Evolutionary conservation across 1,140 invertebrate genomes (phyloP).

Genomic region (Eupristina koningsbergeri): DNA sequence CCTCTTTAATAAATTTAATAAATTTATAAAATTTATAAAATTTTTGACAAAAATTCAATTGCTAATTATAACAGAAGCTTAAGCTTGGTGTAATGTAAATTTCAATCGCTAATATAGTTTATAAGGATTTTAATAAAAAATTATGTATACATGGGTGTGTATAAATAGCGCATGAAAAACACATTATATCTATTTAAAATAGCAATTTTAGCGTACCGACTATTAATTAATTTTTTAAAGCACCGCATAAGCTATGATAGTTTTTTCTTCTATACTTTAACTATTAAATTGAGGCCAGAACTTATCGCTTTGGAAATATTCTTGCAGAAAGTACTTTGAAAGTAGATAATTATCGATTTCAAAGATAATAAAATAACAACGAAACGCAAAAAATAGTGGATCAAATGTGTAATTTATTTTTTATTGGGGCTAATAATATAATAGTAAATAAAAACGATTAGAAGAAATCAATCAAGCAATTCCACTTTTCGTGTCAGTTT

Average conservation of each 20-base stretch:
- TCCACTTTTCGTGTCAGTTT: too few species aligned
- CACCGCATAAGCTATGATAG: neutral
- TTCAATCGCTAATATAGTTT: too few species aligned
- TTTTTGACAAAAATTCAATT: too few species aligned
- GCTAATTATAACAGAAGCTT: too few species aligned
- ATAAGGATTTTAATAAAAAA: too few species aligned
- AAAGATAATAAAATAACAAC: neutral
- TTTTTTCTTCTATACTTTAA: neutral
- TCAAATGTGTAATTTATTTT: neutral
- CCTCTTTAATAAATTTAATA: too few species aligned
- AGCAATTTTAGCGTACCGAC: too few species aligned
- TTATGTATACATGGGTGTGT: too few species aligned
- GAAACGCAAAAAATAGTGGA: neutral
- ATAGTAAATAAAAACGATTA: neutral
- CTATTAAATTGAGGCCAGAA: neutral
- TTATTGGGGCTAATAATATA: neutral
- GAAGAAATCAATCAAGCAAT: neutral
- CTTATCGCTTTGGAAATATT: neutral
- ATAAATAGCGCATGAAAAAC: too few species aligned
- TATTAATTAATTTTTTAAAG: neutral
- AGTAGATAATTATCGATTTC: neutral
- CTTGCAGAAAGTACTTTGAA: neutral
- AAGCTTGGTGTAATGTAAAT: too few species aligned
- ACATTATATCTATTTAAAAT: too few species aligned
- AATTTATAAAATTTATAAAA: too few species aligned